Evolutionary conservation across 2,113 vertebrate species (phyloP), one percentile per base, ranked within the genome.

Genomic region (Emydocephalus ijimae): DNA sequence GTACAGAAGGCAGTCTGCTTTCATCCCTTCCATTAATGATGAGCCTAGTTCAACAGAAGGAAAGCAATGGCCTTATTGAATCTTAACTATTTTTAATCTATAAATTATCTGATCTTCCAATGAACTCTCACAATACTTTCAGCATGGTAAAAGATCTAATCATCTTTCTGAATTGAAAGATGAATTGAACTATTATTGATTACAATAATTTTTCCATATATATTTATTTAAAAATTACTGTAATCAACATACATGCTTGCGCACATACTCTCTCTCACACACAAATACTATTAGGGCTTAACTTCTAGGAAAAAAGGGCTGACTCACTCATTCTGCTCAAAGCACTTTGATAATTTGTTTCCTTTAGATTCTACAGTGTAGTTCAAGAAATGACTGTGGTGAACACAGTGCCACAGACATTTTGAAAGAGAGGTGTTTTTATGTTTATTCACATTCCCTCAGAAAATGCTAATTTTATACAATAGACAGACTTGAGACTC

Each of bases 131-230:
- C 29, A 43, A 54, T 57, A 88, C 29, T 7, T 55, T 93, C 61
- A 64, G 87, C 52, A 26, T 24, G 81, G 29, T 0, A 2, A 24
- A 85, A 85, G 90, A 56, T 59, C 88, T 92, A 86, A 48, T 89
- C 0, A 91, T 89, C 89, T 93, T 93, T 92, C 89, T 48, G 26
- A 94, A 93, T 45, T 1, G 92, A 92, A 95, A 95, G 85, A 90
- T 74, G 39, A 39, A 39, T 39, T 39, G 39, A 95, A 92, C 69
- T 39, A 93, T 45, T 20, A 7, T n/a, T 26, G 1, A 87, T 52
- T 39, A 64, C 6, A 45, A 45, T 29, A 74, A 55, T 48, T 85
- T 89, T 45, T 52, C 12, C n/a, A 69, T 69, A 69, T 74, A 14
- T 74, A 34, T 74, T 69, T 74, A 74, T 74, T 34, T 74, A 29